Evolutionary conservation across 2,113 vertebrate genomes (phyloP).

Genomic region (Hydropotes inermis): DNA sequence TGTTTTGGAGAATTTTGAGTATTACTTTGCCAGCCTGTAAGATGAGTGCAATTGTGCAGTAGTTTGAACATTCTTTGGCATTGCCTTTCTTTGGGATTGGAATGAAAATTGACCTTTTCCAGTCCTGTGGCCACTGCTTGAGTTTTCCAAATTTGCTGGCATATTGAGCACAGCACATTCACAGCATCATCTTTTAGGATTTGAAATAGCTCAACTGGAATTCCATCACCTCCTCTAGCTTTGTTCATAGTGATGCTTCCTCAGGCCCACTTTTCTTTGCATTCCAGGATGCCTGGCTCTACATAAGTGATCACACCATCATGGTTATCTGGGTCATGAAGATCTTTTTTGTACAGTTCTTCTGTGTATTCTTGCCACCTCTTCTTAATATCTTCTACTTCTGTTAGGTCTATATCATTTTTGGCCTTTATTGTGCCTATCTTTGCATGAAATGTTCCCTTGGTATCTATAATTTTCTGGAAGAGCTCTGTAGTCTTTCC

Average conservation of each 20-base stretch:
- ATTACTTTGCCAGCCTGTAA: not conserved
- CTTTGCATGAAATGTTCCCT: not conserved
- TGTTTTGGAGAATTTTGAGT: not conserved
- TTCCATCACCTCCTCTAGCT: not conserved
- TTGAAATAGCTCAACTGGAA: not conserved
- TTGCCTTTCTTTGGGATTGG: not conserved
- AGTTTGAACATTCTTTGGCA: not conserved
- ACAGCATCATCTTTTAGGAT: not conserved
- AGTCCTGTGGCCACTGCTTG: not conserved
- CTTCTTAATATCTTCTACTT: not conserved
- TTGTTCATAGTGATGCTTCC: not conserved
- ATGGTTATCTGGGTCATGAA: not conserved
- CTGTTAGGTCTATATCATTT: not conserved
- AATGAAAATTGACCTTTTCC: not conserved
- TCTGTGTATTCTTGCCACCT: not conserved
- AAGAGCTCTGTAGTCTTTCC: not conserved
- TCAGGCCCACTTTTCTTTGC: not conserved
- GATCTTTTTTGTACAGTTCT: not conserved
- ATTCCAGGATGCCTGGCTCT: not conserved
- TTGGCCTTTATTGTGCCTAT: not conserved
- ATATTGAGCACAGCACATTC: not conserved
- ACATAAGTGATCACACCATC: not conserved
- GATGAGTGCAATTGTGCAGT: not conserved
- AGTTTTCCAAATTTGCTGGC: not conserved
- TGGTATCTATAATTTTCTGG: not conserved